A percentile compares a stretch with the other conserved stretches of the same genome.
Evolutionary conservation across 1,140 invertebrate species (phyloP).

Genomic region (Platyscapa corneri): DNA sequence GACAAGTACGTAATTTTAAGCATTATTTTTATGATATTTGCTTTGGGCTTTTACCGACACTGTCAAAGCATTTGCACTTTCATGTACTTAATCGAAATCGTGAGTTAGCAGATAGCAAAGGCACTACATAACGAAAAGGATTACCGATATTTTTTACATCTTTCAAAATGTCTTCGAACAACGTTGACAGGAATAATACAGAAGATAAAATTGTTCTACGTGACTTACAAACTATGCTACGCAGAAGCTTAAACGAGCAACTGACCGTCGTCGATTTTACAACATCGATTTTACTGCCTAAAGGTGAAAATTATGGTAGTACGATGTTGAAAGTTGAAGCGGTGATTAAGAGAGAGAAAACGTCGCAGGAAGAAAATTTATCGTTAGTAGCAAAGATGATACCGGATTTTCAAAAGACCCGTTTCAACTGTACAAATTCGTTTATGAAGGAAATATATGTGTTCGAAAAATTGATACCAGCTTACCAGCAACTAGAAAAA

Average conservation of each 20-base stretch:
- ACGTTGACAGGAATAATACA: neutral
- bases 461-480: neutral
- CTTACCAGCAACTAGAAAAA: neutral
- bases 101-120: too few species aligned
- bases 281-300: constrained; percentile 57
- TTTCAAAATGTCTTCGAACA: neutral
- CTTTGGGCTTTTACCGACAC: too few species aligned
- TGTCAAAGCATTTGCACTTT: too few species aligned
- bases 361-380: constrained; percentile 55
- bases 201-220: constrained; percentile 17
- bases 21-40: too few species aligned
- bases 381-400: constrained; percentile 67
- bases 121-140: too few species aligned
- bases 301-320: constrained; percentile 78
- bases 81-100: too few species aligned
- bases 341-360: constrained; percentile 49
- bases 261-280: constrained; percentile 54
- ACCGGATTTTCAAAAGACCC: constrained; percentile 2
- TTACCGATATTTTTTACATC: neutral
- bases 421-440: neutral
- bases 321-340: constrained; percentile 71
- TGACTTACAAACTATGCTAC: constrained; percentile 55
- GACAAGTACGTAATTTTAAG: too few species aligned
- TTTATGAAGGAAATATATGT: constrained; percentile 42
- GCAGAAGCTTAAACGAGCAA: constrained; percentile 51